These are phyloP conservation scores for Phrynocephalus vlangalii DNA, from an alignment of 2,797 vertebrate species.

Conservation along the genomic window DNA sequence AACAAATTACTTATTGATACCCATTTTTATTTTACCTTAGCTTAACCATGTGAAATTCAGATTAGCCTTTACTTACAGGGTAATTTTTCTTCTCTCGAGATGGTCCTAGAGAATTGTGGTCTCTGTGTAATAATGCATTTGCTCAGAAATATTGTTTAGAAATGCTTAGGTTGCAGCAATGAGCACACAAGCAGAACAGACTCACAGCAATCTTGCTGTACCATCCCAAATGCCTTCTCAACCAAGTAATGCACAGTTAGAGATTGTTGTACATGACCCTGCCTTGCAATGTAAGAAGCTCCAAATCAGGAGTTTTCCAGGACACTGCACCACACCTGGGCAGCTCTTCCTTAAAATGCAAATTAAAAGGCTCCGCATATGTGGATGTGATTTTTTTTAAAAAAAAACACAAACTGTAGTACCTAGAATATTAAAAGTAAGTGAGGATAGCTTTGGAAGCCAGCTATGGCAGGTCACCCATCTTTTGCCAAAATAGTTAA, in stretches of 20 bases:
- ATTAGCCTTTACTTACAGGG: not conserved
- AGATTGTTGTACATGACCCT: not conserved
- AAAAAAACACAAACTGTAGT: too few species aligned
- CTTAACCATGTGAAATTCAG: not conserved
- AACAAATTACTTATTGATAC: constrained; percentile 1
- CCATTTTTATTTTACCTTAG: not conserved
- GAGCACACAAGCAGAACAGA: not conserved
- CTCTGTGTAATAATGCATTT: not conserved
- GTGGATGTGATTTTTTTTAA: too few species aligned
- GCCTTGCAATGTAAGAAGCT: not conserved
- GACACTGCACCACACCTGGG: not conserved
- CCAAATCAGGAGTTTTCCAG: too few species aligned
- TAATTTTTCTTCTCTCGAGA: not conserved
- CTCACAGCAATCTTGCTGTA: not conserved
- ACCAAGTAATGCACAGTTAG: not conserved
- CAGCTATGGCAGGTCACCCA: not conserved
- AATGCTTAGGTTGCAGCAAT: not conserved
- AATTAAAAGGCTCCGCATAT: not conserved
- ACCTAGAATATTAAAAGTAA: not conserved
- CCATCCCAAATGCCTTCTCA: not conserved
- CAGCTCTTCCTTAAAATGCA: not conserved
- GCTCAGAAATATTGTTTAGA: not conserved
- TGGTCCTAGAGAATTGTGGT: too few species aligned
- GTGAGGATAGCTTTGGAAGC: not conserved
- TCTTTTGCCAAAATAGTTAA: not conserved